These are phyloP conservation scores for Trichonephila clavata DNA, from an alignment of 1,140 invertebrate species.

Conservation along the genomic window DNA sequence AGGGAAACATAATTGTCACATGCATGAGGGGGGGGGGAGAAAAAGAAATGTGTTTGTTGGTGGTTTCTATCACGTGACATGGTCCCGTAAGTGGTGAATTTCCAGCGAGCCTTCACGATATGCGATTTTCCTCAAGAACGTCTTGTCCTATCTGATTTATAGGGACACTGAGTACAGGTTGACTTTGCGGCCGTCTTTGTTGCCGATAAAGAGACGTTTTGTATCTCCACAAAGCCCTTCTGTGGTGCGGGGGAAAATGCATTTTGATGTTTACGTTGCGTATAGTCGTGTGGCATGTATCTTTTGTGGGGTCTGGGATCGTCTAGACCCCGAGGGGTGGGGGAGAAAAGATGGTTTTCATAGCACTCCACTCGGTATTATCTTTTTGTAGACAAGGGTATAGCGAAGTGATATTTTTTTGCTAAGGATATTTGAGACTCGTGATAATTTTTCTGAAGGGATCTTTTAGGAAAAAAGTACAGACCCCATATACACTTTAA, in stretches of 20 bases:
- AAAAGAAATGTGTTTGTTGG: not conserved
- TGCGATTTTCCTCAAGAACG: not conserved
- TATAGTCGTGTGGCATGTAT: slow-evolving; percentile 24
- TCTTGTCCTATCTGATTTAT: slow-evolving; percentile 60
- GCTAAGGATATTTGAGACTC: no score
- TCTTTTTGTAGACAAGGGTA: no score
- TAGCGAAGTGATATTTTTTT: no score
- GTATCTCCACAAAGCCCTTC: slow-evolving; percentile 23
- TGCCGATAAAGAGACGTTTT: slow-evolving; percentile 46
- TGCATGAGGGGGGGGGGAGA: not conserved
- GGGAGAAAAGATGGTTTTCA: no score
- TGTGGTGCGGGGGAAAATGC: not conserved
- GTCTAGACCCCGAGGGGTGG: not conserved
- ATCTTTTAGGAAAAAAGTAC: no score
- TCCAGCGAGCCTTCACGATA: not conserved
- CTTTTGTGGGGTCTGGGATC: slow-evolving; percentile 39
- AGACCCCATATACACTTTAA: no score
- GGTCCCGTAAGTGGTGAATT: not conserved
- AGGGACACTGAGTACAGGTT: slow-evolving; percentile 10
- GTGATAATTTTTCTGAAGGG: no score
- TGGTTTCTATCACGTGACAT: not conserved
- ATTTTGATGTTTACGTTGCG: slow-evolving; percentile 18
- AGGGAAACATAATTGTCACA: not conserved
- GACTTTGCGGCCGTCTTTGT: slow-evolving; percentile 60
- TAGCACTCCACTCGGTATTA: no score